phyloP scores from a whole-genome alignment of 2,113 vertebrate genomes.

The Eubucco bourcierii region DNA sequence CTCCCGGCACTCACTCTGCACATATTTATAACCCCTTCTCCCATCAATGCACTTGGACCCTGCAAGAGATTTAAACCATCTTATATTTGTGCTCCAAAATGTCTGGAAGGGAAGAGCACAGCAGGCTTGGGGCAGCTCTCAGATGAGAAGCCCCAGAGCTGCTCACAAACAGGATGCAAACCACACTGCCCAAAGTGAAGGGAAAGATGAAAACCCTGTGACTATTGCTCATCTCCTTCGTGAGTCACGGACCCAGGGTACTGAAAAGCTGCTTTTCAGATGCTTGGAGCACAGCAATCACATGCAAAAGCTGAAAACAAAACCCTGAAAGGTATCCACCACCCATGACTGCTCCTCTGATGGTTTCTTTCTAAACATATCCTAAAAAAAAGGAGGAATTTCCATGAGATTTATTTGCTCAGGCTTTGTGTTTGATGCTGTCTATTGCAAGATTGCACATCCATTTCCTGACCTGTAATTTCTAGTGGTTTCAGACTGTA shows the following conservation, averaged over 20 bases:
- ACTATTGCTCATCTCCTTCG: slow-evolving; percentile 38
- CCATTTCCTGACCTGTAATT: not conserved
- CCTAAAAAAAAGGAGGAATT: not conserved
- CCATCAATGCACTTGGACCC: not conserved
- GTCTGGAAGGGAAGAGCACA: not conserved
- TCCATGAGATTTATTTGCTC: not conserved
- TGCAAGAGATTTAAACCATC: not conserved
- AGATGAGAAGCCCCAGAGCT: not conserved
- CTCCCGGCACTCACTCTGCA: no score
- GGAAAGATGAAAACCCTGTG: slow-evolving; percentile 16
- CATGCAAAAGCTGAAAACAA: not conserved
- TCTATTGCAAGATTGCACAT: not conserved
- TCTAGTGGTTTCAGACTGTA: slow-evolving; percentile 2
- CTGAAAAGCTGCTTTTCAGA: slow-evolving; percentile 9
- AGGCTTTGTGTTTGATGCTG: not conserved
- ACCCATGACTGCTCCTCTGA: not conserved
- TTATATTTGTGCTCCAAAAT: not conserved
- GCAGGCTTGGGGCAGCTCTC: slow-evolving; percentile 6
- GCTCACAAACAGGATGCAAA: slow-evolving; percentile 65
- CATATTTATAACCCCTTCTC: not conserved
- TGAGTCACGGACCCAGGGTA: not conserved
- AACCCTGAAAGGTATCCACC: not conserved
- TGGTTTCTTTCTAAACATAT: not conserved
- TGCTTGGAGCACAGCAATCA: not conserved
- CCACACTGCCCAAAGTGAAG: not conserved